Conservation (phyloP, 2,888 invertebrate species). For the Hirtodrosophila histrioides region DNA sequence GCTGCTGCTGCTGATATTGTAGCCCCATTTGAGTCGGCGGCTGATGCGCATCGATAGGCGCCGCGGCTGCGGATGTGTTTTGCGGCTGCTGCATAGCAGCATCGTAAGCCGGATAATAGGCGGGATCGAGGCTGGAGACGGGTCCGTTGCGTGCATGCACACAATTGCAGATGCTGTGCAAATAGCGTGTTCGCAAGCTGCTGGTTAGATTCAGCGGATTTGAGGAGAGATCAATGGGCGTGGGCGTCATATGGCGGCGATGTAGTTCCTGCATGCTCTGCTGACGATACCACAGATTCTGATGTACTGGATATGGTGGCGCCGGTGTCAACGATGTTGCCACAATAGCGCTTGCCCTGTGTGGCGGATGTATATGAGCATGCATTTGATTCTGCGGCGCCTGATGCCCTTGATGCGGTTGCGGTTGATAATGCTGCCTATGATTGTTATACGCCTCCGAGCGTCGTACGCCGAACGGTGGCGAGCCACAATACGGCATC, state of each 20-base stretch:
- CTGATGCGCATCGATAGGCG: slow-evolving; percentile 64
- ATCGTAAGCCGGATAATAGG: slow-evolving; percentile 68
- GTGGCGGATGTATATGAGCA: slow-evolving; percentile 70
- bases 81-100: slow-evolving; percentile 45
- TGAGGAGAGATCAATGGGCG: slow-evolving; percentile 83
- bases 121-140: slow-evolving; percentile 83
- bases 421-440: slow-evolving; percentile 71
- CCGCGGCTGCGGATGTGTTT: slow-evolving; percentile 30
- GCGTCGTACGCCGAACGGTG: slow-evolving; percentile 70
- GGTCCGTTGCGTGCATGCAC: slow-evolving; percentile 82
- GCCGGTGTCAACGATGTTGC: slow-evolving; percentile 80
- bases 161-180: slow-evolving; percentile 82
- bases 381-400: slow-evolving; percentile 77
- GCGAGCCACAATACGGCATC: slow-evolving; percentile 82
- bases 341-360: slow-evolving; percentile 65
- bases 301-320: slow-evolving; percentile 90
- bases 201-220: slow-evolving; percentile 82
- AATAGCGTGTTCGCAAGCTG: slow-evolving; percentile 78
- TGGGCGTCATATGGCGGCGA: slow-evolving; percentile 85
- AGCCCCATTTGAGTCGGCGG: slow-evolving; percentile 46
- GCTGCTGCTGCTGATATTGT: slow-evolving; percentile 47
- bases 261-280: slow-evolving; percentile 88
- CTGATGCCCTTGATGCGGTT: slow-evolving; percentile 72
- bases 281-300: slow-evolving; percentile 90
- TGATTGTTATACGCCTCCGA: slow-evolving; percentile 69